Base-by-base conservation (phyloP, 2,888 invertebrate species). In the Pherbina coryleti region DNA sequence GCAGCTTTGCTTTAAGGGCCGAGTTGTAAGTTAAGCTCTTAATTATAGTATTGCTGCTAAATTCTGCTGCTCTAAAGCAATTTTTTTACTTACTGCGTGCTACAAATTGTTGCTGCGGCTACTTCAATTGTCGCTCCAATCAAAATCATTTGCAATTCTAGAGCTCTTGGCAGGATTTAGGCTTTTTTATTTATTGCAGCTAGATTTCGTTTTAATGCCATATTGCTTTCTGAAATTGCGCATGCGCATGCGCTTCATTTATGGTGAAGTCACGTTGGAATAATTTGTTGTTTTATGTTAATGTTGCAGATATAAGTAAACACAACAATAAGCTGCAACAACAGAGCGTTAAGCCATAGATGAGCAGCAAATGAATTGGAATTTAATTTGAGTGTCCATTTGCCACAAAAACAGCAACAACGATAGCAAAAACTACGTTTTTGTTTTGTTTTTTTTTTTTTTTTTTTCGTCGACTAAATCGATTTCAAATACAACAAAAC, bases 271-370 rank as follows among this genome's bases (percentile, higher is more conserved):
- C 89, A 89, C 89, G 89, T 89, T 89, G 89, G 89, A 89, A 89
- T 89, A 89, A 89, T 89, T 89, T 89, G 89, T 89, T 89, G 89
- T 89, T 88, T 89, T 89, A 89, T 89, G 89, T 89, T 89, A 89
- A 89, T 89, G 87, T 82, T 81, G 84, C 85, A 84, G 85, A 87
- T 84, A 82, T 78, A 79, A 75, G 44, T 17, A 62, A 67, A 44
- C 28, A 31, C 25, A 51, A 31, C 73, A 60, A 55, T 5, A 31
- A 55, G 19, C 71, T 19, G 31, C 64, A 31, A 64, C 49, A 64
- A 19, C 31, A 57, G 19, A 62, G 44, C 31, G 17, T 22, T n/a
- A 70, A 70, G 34, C 22, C 55, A n/a, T 14, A 17, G 73, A 73
- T 73, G 73, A 57, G 72, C 49, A 67, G 55, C 75, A 75, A 88